phyloP scores from a whole-genome alignment of 2,888 invertebrate genomes.

The Asteroscopus sphinx region DNA sequence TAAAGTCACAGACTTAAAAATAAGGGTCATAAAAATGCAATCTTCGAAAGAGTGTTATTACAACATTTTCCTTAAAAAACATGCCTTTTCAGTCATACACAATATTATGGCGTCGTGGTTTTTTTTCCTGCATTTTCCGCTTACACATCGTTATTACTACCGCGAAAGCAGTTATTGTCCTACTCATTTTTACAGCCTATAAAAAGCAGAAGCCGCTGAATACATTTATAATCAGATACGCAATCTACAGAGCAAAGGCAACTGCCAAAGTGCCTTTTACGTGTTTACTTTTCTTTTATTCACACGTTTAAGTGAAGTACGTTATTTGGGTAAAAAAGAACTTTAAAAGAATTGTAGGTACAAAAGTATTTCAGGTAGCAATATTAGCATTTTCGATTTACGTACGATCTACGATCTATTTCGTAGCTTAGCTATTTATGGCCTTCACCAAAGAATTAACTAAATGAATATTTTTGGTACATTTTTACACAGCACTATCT shows the following conservation, averaged over 20 bases:
- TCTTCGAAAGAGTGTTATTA: slow-evolving; percentile 2
- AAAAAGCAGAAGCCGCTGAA: slow-evolving; percentile 39
- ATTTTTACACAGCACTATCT: too few species aligned
- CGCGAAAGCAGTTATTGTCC: slow-evolving; percentile 29
- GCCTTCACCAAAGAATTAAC: too few species aligned
- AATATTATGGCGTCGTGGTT: slow-evolving; percentile 26
- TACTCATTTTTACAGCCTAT: slow-evolving; percentile 47
- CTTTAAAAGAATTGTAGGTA: too few species aligned
- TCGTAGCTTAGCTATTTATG: too few species aligned
- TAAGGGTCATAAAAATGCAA: slow-evolving; percentile 9
- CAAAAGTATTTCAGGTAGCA: too few species aligned
- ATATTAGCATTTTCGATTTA: too few species aligned
- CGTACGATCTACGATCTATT: too few species aligned
- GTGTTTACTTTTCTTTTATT: slow-evolving; percentile 12
- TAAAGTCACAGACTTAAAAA: slow-evolving; percentile 3
- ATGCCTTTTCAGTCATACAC: slow-evolving; percentile 15
- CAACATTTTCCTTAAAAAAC: slow-evolving; percentile 20
- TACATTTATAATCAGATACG: slow-evolving; percentile 36
- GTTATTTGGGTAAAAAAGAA: too few species aligned
- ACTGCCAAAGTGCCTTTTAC: slow-evolving; percentile 20
- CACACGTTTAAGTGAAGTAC: too few species aligned
- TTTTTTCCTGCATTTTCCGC: slow-evolving; percentile 14
- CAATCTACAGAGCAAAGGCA: slow-evolving; percentile 26
- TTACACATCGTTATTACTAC: slow-evolving; percentile 28
- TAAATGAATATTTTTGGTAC: too few species aligned